Evolutionary conservation across 2,888 invertebrate genomes (phyloP).

Genomic region (Taenaris catops): DNA sequence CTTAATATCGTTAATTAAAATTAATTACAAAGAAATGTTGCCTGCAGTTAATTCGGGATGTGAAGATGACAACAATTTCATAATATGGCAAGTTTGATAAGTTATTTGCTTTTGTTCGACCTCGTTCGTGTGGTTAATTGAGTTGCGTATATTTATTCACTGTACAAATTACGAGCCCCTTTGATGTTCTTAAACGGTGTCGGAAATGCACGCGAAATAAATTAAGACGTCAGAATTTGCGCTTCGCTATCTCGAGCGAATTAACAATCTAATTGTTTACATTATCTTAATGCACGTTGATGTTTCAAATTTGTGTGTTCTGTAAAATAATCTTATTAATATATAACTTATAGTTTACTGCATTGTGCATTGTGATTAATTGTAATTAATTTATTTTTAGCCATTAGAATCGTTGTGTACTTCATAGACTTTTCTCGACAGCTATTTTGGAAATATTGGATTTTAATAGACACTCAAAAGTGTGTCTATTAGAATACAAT

Average conservation of each 20-base stretch:
- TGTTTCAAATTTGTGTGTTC: no score
- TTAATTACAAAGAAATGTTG: conserved; percentile 1
- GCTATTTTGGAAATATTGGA: no score
- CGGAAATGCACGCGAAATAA: conserved; percentile 63
- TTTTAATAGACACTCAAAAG: no score
- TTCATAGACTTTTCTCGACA: no score
- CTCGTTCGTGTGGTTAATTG: conserved; percentile 25
- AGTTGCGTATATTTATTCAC: conserved; percentile 41
- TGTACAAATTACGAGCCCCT: conserved; percentile 62
- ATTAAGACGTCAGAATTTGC: conserved; percentile 58
- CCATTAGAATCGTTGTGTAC: no score
- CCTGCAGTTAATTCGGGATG: conserved; percentile 3
- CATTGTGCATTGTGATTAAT: no score
- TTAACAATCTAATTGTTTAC: conserved; percentile 50
- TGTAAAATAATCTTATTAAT: no score
- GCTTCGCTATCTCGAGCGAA: conserved; percentile 44
- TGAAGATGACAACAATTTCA: conserved; percentile 19
- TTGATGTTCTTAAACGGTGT: conserved; percentile 65
- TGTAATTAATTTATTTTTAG: no score
- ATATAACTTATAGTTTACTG: no score
- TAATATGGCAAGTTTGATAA: conserved; percentile 17
- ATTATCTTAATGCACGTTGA: conserved; percentile 25
- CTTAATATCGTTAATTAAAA: conserved; percentile 10
- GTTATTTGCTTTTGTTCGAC: conserved; percentile 27
- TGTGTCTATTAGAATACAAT: no score